Base-by-base conservation (phyloP, 2,113 vertebrate genomes). In the Passerina amoena region DNA sequence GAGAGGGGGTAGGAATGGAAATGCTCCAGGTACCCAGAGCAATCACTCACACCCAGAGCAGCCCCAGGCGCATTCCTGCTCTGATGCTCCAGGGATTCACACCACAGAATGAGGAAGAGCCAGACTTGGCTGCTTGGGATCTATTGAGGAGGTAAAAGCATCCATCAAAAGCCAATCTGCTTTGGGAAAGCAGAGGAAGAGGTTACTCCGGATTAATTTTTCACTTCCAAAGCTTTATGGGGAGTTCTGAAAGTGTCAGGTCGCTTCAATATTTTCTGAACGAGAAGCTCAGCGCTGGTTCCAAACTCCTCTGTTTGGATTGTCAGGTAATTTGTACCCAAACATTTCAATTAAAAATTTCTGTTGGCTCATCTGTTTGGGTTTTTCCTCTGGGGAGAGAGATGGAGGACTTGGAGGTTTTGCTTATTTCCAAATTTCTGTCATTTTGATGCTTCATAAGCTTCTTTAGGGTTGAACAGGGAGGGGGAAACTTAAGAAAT, bases 111-210 rank as follows among this genome's bases (percentile, higher is more conserved):
- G 1, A 33, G 25, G 20, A 82, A 88, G 38, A 83, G 76, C 68
- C 12, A 13, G 35, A 12, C 54, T 86, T 0, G 0, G 57, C 1
- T 69, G 63, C 25, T 44, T 64, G 68, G 93, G 68, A 86, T 86
- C 75, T 83, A 57, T 12, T 1, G 8, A 72, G 63, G 66, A 82
- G n/a, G 37, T 21, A 4, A 4, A 65, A 76, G 48, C 91, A 79
- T 93, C 50, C 68, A 88, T 96, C 91, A 94, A 88, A 95, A 95
- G 82, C 86, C 86, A 92, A 92, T 88, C 86, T 86, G 79, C 76
- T 69, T 86, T 38, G 13, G 80, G 60, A 86, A 90, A 86, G 91
- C 91, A 80, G 88, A 70, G 79, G 37, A 70, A 86, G 77, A 86
- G 84, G 87, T 53, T 89, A 86, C 84, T 96, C 88, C 3, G 31